Conservation (phyloP, 2,113 vertebrate species). For the Eleginops maclovinus region DNA sequence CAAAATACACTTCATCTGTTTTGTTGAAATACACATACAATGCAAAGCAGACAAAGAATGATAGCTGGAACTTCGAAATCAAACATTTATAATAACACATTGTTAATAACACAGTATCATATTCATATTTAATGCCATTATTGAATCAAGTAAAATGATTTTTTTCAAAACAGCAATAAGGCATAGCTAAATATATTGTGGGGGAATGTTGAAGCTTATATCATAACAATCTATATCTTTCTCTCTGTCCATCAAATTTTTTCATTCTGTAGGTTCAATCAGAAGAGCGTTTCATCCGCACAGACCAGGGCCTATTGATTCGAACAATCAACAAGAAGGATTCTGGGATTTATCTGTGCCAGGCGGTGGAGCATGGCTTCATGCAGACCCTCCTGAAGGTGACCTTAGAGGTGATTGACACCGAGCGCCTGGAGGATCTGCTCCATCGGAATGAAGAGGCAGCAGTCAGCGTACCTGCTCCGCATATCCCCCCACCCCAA, state of each 20-base stretch:
- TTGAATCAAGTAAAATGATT: not conserved
- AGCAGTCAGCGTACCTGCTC: conserved; percentile 73
- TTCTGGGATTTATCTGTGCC: conserved; percentile 93
- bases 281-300: conserved; percentile 89
- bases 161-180: conserved; percentile 14
- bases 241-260: not conserved
- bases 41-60: not conserved
- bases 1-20: not conserved
- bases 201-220: conserved; percentile 1
- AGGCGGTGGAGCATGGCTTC: conserved; percentile 96
- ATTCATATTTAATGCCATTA: not conserved
- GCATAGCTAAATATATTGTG: not conserved
- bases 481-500: conserved; percentile 64
- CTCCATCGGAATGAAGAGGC: conserved; percentile 89
- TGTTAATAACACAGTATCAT: conserved; percentile 3
- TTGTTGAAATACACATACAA: not conserved
- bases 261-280: conserved; percentile 85
- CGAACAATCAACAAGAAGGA: conserved; percentile 90
- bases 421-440: conserved; percentile 91
- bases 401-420: conserved; percentile 93
- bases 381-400: conserved; percentile 95
- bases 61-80: not conserved
- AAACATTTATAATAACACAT: conserved; percentile 4
- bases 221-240: not conserved
- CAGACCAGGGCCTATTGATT: conserved; percentile 93